These are phyloP conservation scores for Astropecten irregularis DNA, from an alignment of 53 echinoderm and acorn worm species.

Conservation along the genomic window DNA sequence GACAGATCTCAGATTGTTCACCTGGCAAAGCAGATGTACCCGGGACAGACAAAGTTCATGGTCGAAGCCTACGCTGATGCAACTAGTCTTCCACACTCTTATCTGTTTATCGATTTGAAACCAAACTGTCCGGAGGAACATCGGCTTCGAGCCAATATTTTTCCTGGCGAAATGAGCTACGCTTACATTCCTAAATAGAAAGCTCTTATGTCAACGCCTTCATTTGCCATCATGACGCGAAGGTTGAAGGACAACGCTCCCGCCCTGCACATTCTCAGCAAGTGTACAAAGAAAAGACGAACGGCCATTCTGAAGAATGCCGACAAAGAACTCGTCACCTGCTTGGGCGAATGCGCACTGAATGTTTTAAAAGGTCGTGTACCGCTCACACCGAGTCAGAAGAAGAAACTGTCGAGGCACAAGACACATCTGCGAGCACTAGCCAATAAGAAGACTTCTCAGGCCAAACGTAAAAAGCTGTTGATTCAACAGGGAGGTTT, in stretches of 20 bases:
- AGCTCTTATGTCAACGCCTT: not conserved
- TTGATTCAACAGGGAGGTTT: conserved; percentile 42
- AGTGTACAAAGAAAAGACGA: conserved; percentile 34
- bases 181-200: conserved; percentile 19
- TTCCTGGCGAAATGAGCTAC: conserved; percentile 12
- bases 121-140: conserved; percentile 23
- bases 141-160: conserved; percentile 9
- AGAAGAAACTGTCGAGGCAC: conserved; percentile 41
- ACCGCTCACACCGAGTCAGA: conserved; percentile 9
- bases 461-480: conserved; percentile 11
- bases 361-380: conserved; percentile 49
- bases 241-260: conserved; percentile 23
- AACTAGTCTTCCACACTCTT: conserved; percentile 39
- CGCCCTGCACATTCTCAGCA: conserved; percentile 58
- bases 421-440: conserved; percentile 24
- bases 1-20: conserved; percentile 70
- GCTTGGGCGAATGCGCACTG: conserved; percentile 65
- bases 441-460: conserved; percentile 8
- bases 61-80: conserved; percentile 69
- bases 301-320: conserved; percentile 14
- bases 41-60: conserved; percentile 64
- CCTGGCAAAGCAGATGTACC: conserved; percentile 73
- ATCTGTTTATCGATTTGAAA: conserved; percentile 58
- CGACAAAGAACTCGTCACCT: conserved; percentile 22
- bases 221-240: conserved; percentile 24